phyloP scores from a whole-genome alignment of 2,888 invertebrate species.

The Macrosiphum euphorbiae region DNA sequence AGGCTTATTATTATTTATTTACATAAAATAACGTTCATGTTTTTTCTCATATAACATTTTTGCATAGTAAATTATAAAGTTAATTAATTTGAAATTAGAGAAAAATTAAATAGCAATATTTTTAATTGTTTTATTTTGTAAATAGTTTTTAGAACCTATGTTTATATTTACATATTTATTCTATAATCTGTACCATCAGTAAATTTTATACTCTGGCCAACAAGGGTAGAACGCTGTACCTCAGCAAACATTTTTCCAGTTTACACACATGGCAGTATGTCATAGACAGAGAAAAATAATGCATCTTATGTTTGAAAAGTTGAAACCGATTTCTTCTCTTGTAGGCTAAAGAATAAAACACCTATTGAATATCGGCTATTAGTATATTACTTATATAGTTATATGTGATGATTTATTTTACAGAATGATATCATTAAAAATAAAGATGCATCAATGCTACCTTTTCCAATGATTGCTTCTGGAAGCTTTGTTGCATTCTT shows the following conservation, averaged over 20 bases:
- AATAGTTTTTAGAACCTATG: not conserved
- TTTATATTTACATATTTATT: not conserved
- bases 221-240: not conserved
- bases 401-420: slow-evolving; percentile 48
- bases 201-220: not conserved
- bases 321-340: not conserved
- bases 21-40: not conserved
- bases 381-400: not conserved
- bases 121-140: not conserved
- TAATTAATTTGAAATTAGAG: not conserved
- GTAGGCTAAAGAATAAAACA: not conserved
- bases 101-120: not conserved
- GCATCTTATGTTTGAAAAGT: not conserved
- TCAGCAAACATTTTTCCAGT: not conserved
- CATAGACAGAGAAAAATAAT: not conserved
- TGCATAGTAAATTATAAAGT: not conserved
- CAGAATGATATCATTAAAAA: slow-evolving; percentile 54
- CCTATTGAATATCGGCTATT: not conserved
- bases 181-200: not conserved
- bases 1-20: not conserved
- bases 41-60: not conserved
- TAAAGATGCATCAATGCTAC: slow-evolving; percentile 73
- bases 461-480: slow-evolving; percentile 88
- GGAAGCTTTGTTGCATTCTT: slow-evolving; percentile 83
- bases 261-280: not conserved